Base-by-base conservation (phyloP, 2,113 vertebrate genomes). In the Struthio camelus region DNA sequence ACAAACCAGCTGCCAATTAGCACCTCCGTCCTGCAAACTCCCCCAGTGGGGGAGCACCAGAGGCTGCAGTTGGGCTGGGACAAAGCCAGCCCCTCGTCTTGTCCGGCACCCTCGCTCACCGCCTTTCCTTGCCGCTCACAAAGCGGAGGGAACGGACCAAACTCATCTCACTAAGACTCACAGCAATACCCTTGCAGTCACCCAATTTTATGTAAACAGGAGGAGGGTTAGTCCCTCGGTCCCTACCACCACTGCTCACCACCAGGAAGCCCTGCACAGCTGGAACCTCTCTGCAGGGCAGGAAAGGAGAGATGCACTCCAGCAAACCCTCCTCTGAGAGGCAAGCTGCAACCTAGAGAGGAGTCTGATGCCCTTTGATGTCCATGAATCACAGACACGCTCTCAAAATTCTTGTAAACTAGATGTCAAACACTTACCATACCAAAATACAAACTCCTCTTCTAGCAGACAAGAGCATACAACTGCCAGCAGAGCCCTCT, bases 401-500 rank as follows among this genome's bases (percentile, higher is more conserved):
- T 95, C 97, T 95, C 94, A 67, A 94, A 97, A 97, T 96, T 97
- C 97, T 96, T 95, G 96, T 97, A 96, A 97, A 97, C 80, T 95
- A 97, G 94, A 97, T 97, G 97, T 97, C 96, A 97, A 95, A 94
- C 96, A 97, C 96, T 97, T 96, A 97, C 97, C 97, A 85, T 8
- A 80, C 62, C 96, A 93, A 96, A 87, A 83, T 90, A 93, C 96
- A 92, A 64, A 76, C 97, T 97, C 85, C 89, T 10, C 19, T 76
- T 91, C 97, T 69, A 80, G 94, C 90, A 24, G 95, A 97, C 87
- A 89, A 91, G 96, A 94, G 90, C n/a, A 0, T 79, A 51, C 95
- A 96, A 93, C 93, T 93, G 96, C 95, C 88, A 92, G 93, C 90
- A 87, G 62, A 94, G 93, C 97, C 96, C 95, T 97, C 95, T 97